Percentiles rank a stretch among this genome's conserved stretches.
Evolutionary conservation across 2,797 vertebrate species (phyloP).

Genomic region (Chromis chromis): DNA sequence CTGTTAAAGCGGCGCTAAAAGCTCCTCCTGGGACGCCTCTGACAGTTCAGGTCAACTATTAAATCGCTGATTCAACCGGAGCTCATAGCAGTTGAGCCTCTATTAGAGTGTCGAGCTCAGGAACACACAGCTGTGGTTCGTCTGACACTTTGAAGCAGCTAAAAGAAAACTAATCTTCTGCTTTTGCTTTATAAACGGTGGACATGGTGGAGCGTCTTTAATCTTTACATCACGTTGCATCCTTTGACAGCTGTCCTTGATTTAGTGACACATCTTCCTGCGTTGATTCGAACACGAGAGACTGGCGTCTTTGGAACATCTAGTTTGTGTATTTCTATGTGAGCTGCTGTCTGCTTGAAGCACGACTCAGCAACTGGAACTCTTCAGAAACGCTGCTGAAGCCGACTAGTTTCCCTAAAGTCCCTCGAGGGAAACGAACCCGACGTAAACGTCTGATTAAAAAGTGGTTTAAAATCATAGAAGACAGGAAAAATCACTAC

Average conservation of each 20-base stretch:
- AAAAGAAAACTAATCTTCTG: slow-evolving; percentile 12
- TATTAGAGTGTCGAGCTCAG: neutral
- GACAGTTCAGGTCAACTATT: slow-evolving; percentile 31
- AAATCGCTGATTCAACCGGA: neutral
- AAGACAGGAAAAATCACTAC: slow-evolving; percentile 28
- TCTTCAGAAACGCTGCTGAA: slow-evolving; percentile 4
- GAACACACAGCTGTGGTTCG: neutral
- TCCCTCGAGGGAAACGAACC: slow-evolving; percentile 24
- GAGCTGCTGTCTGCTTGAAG: slow-evolving; percentile 33
- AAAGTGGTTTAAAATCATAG: slow-evolving; percentile 26
- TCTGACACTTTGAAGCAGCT: slow-evolving; percentile 6
- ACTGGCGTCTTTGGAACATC: neutral
- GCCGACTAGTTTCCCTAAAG: slow-evolving; percentile 14
- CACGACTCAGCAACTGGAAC: slow-evolving; percentile 16
- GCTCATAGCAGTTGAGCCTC: slow-evolving; percentile 1
- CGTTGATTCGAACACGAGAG: neutral
- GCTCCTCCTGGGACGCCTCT: slow-evolving; percentile 18
- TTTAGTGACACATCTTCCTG: slow-evolving; percentile 1
- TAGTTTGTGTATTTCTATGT: neutral
- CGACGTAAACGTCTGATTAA: slow-evolving; percentile 9
- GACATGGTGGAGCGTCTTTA: slow-evolving; percentile 16
- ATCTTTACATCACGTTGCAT: no score
- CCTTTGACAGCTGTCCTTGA: slow-evolving; percentile 1
- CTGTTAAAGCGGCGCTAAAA: slow-evolving; percentile 22
- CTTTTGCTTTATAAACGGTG: slow-evolving; percentile 6